phyloP scores from a whole-genome alignment of 1,140 invertebrate species.

The Hyposmocoma kahamanoa region DNA sequence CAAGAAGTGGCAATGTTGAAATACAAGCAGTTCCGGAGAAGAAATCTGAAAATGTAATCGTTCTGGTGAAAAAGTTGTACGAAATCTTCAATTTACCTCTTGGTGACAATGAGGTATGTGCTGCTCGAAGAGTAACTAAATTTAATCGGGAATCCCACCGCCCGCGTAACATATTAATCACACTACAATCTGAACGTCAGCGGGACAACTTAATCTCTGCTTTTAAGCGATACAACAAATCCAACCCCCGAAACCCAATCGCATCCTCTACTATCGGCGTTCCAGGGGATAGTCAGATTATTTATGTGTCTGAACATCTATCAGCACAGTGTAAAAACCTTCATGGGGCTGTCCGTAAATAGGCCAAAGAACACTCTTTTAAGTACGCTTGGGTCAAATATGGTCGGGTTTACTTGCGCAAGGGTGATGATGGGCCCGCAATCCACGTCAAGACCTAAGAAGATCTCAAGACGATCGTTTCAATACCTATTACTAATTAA shows the following conservation, averaged over 20 bases:
- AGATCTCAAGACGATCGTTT: background rate
- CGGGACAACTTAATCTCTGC: slow-evolving; percentile 1
- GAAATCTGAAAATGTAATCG: background rate
- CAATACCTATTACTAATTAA: background rate
- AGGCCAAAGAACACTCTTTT: background rate
- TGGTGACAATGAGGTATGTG: background rate
- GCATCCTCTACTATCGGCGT: background rate
- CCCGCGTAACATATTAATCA: slow-evolving; percentile 6
- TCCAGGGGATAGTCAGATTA: background rate
- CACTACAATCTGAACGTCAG: background rate
- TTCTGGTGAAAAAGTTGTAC: background rate
- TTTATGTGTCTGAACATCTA: slow-evolving; percentile 3
- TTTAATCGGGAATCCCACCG: background rate
- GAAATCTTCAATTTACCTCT: background rate
- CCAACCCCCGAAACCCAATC: background rate
- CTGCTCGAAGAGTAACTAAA: slow-evolving; percentile 1
- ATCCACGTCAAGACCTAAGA: background rate
- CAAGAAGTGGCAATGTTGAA: slow-evolving; percentile 2
- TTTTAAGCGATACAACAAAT: background rate
- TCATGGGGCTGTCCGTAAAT: background rate
- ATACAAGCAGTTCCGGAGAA: slow-evolving; percentile 1
- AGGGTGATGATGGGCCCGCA: background rate
- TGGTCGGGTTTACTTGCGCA: background rate
- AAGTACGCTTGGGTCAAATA: background rate
- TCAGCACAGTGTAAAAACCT: background rate